Evolutionary conservation across 2,113 vertebrate species (phyloP), one percentile per base, ranked within the genome.

Genomic region (Phycodurus eques): DNA sequence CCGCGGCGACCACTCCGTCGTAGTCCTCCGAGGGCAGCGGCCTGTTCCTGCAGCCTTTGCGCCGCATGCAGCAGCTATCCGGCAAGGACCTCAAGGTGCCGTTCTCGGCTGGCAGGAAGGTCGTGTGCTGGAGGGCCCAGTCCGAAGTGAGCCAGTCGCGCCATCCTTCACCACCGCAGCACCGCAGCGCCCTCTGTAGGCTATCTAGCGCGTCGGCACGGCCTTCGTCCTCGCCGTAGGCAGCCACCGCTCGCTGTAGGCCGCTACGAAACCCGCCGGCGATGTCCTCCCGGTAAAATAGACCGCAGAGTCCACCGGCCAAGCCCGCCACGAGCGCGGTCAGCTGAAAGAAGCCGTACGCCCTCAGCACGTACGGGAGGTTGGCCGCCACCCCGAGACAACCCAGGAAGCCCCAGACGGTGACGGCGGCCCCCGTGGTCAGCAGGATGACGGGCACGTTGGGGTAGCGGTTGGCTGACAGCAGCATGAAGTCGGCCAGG

Each of bases 371-470:
- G 0, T 90, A 90, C 20, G 91, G 93, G 44, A 95, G 91, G 79
- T 95, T 95, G 0, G 92, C 93, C 57, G 94, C 95, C 0, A 94
- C 93, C 0, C 95, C 92, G 11, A 95, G 91, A 46, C 95, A 96
- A 5, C 95, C 95, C 67, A 97, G 84, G 80, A 96, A 95, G 67
- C 94, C 94, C 95, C 95, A 96, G 57, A 94, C 62, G 0, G 95
- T 93, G 78, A 95, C 84, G 0, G 92, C 88, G 0, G 90, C 83
- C 1, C 96, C 95, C 0, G 93, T 93, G 62, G 85, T 78, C 72
- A 97, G 74, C 60, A 96, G 91, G 77, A 95, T 91, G 78, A 92
- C 33, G 0, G 95, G 92, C 0, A 93, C 93, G 0, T 94, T 94
- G 73, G 95, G 94, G 82, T 90, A 93, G 35, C 70, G 89, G 11